phyloP scores from a whole-genome alignment of 2,888 invertebrate genomes.

The Hedychridium roseum region DNA sequence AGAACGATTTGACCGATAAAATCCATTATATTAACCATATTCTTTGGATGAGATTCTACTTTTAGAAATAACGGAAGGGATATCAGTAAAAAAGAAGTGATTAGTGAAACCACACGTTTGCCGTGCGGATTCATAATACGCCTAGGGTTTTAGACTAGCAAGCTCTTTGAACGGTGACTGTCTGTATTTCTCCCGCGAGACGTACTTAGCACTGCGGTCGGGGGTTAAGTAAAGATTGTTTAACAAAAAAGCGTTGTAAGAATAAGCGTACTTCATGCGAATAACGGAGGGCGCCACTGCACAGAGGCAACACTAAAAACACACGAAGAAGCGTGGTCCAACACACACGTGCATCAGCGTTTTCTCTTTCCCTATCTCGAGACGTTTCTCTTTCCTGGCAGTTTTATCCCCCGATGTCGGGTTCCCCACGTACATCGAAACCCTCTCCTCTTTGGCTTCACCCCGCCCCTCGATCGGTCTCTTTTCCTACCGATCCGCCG shows the following conservation, averaged over 20 bases:
- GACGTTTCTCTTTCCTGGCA: slow-evolving; percentile 1
- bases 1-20: no score
- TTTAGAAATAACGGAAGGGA: no score
- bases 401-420: background rate
- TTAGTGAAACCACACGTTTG: no score
- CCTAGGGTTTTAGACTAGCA: no score
- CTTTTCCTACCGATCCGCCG: slow-evolving; percentile 26
- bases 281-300: slow-evolving; percentile 51
- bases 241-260: slow-evolving; percentile 17
- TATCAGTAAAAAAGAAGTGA: no score
- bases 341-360: slow-evolving; percentile 11
- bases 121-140: no score
- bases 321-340: background rate
- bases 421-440: background rate
- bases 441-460: background rate
- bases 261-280: slow-evolving; percentile 13
- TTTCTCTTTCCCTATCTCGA: slow-evolving; percentile 4
- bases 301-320: slow-evolving; percentile 39
- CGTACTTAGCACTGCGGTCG: no score
- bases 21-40: no score
- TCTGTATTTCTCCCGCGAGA: no score
- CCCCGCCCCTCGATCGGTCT: slow-evolving; percentile 17
- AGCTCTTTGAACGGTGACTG: no score
- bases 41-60: no score
- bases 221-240: no score